Evolutionary conservation across 2,888 invertebrate genomes (phyloP).

Genomic region (Agelastica alni): DNA sequence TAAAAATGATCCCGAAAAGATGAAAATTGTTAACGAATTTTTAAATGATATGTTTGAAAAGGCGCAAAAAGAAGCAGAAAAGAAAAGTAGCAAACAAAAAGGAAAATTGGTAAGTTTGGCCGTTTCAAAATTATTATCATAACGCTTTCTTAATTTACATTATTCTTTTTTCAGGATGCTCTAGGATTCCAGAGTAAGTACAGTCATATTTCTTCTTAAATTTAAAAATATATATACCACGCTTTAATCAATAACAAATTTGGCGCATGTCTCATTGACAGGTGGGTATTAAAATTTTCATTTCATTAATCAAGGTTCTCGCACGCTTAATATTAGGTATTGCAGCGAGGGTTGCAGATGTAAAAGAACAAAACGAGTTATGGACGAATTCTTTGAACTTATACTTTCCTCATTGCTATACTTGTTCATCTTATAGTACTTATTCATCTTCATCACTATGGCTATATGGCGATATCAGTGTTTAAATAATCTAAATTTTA

Average conservation of each 20-base stretch:
- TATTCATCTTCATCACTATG: too few relatives aligned
- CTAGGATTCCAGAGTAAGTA: constrained; percentile 53
- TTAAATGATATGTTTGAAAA: constrained; percentile 53
- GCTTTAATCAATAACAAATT: constrained; percentile 10
- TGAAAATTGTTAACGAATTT: constrained; percentile 54
- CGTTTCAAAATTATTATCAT: not conserved
- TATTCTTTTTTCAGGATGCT: constrained; percentile 43
- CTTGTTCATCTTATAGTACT: too few relatives aligned
- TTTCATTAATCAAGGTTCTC: too few relatives aligned
- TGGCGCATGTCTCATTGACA: constrained; percentile 15
- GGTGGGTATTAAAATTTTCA: constrained; percentile 6
- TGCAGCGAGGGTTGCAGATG: too few relatives aligned
- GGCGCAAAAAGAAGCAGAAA: constrained; percentile 52
- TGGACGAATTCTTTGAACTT: too few relatives aligned
- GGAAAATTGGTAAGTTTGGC: constrained; percentile 48
- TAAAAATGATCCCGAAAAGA: constrained; percentile 54
- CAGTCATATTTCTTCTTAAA: constrained; percentile 1
- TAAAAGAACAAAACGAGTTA: too few relatives aligned
- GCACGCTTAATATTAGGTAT: too few relatives aligned
- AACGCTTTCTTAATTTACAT: not conserved
- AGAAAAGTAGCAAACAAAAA: constrained; percentile 42
- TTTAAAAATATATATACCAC: constrained; percentile 5
- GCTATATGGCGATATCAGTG: too few relatives aligned
- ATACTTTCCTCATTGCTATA: too few relatives aligned
- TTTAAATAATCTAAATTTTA: too few relatives aligned